These are phyloP conservation scores for Cricetomys ansorgei DNA, from an alignment of 2,113 vertebrate species.

Conservation along the genomic window DNA sequence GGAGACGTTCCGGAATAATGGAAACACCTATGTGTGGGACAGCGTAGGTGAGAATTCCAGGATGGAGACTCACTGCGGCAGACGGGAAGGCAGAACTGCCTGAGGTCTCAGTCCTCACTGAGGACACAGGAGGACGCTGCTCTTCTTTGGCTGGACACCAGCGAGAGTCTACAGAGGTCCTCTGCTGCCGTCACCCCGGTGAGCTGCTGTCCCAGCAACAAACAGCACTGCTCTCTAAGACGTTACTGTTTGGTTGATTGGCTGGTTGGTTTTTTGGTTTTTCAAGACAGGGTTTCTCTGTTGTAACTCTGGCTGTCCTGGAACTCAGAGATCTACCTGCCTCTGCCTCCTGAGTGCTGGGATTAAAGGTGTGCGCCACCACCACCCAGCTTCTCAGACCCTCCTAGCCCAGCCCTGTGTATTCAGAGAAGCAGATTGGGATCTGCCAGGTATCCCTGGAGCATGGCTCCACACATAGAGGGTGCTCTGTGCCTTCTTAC, in stretches of 20 bases:
- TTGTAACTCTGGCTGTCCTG: no score
- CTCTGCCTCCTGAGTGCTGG: no score
- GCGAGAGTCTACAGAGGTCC: not conserved
- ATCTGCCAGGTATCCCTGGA: not conserved
- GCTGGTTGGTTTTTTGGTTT: no score
- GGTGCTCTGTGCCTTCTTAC: not conserved
- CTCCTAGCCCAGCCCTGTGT: not conserved
- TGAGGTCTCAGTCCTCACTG: not conserved
- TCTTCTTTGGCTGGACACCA: not conserved
- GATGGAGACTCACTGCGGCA: no score
- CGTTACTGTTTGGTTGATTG: no score
- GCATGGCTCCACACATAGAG: not conserved
- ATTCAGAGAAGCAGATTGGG: not conserved
- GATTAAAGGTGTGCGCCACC: no score
- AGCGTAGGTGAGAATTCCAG: not conserved
- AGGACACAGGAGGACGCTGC: not conserved
- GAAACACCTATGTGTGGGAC: not conserved
- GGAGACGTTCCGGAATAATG: not conserved
- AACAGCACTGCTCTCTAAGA: not conserved
- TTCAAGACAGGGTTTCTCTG: no score
- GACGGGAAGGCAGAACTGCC: not conserved
- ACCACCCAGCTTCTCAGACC: no score
- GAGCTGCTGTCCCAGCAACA: not conserved
- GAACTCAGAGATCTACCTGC: no score
- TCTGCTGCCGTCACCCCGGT: accelerated